Evolutionary conservation across 2,888 invertebrate genomes (phyloP).

Genomic region (Amorpha juglandis): DNA sequence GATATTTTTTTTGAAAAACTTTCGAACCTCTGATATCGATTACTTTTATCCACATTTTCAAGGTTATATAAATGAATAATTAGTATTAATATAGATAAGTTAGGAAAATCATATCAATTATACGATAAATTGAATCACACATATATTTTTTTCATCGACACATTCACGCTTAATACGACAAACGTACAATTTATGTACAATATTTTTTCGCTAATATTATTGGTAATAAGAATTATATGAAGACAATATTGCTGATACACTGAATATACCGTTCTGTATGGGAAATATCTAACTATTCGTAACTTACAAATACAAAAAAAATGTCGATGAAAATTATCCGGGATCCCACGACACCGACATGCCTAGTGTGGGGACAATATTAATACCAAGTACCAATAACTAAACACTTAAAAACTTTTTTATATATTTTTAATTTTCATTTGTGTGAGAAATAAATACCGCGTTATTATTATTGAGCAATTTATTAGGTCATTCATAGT

Average conservation of each 20-base stretch:
- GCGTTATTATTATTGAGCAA: no score
- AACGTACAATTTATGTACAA: slow-evolving; percentile 45
- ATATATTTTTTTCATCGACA: slow-evolving; percentile 35
- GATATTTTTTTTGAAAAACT: background rate
- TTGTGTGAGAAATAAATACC: background rate
- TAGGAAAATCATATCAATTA: slow-evolving; percentile 38
- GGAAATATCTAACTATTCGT: background rate
- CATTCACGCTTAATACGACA: slow-evolving; percentile 42
- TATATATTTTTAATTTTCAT: background rate
- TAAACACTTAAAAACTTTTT: no score
- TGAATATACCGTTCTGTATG: slow-evolving; percentile 9
- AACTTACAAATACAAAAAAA: no score
- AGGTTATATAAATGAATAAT: slow-evolving; percentile 35
- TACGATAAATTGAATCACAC: slow-evolving; percentile 33
- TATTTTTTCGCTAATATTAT: slow-evolving; percentile 32
- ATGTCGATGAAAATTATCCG: no score
- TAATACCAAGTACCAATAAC: no score
- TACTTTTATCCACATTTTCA: background rate
- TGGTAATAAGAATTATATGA: slow-evolving; percentile 20
- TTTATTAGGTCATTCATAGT: no score
- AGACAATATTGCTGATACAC: slow-evolving; percentile 13
- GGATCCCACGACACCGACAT: no score
- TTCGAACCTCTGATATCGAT: background rate
- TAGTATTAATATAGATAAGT: slow-evolving; percentile 44
- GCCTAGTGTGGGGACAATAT: no score